phyloP scores from a whole-genome alignment of 2,113 vertebrate genomes.

The Callithrix jacchus region DNA sequence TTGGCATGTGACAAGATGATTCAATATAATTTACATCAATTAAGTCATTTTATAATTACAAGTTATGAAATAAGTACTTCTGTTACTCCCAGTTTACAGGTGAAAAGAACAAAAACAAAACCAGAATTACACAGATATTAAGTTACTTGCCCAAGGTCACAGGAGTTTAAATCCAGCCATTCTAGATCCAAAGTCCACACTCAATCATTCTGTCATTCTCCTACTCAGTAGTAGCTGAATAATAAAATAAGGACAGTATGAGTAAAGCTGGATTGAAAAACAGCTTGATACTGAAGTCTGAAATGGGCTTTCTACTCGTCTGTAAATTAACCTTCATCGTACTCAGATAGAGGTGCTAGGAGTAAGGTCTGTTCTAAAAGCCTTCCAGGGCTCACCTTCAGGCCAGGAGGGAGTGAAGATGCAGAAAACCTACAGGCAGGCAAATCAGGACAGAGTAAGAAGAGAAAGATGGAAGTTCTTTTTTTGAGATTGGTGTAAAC shows the following conservation, averaged over 20 bases:
- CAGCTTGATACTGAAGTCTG: not conserved
- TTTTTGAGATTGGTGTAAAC: not conserved
- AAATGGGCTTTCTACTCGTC: not conserved
- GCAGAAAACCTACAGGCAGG: not conserved
- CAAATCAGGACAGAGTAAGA: not conserved
- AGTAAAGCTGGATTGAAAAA: not conserved
- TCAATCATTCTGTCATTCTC: not conserved
- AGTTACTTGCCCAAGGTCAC: not conserved
- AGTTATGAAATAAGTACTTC: not conserved
- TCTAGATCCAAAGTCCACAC: not conserved
- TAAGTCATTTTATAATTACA: constrained; percentile 3
- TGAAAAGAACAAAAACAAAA: not conserved
- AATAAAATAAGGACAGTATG: not conserved
- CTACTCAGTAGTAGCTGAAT: not conserved
- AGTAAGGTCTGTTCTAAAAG: not conserved
- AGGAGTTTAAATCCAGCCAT: not conserved
- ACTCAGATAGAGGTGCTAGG: not conserved
- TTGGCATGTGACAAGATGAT: not conserved
- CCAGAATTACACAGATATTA: not conserved
- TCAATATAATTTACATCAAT: not conserved
- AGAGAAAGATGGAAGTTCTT: not conserved
- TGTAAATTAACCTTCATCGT: not conserved
- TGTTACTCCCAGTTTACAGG: not conserved
- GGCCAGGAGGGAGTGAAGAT: not conserved
- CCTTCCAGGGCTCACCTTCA: not conserved